Conservation (phyloP, 2,888 invertebrate species). For the Phengaris arion region DNA sequence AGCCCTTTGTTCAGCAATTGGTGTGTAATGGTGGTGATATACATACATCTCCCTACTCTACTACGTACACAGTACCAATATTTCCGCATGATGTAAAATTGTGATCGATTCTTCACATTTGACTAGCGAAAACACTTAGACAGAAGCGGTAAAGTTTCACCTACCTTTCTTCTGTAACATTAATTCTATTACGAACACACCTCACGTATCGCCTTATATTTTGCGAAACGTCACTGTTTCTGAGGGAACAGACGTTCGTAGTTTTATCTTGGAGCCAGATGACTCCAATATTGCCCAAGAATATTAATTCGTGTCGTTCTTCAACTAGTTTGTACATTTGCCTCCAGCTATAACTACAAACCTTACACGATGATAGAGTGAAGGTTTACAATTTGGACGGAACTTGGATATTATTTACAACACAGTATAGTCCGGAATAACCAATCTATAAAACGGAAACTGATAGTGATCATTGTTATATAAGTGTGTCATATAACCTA, state of each 20-base stretch:
- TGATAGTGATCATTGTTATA: too few relatives aligned
- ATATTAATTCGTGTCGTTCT: slow-evolving; percentile 3
- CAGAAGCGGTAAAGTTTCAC: neutral
- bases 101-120: neutral
- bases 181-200: slow-evolving; percentile 14
- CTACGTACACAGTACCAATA: neutral
- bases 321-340: slow-evolving; percentile 20
- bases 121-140: neutral
- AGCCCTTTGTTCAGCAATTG: neutral
- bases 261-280: slow-evolving; percentile 13
- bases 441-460: neutral
- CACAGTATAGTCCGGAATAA: neutral
- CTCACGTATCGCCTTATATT: slow-evolving; percentile 26
- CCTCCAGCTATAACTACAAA: slow-evolving; percentile 1
- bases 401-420: neutral
- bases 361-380: slow-evolving; percentile 1
- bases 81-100: neutral
- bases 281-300: slow-evolving; percentile 1
- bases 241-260: slow-evolving; percentile 6
- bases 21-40: neutral
- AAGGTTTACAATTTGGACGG: neutral
- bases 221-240: slow-evolving; percentile 1
- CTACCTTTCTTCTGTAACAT: slow-evolving; percentile 2
- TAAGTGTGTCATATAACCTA: too few relatives aligned
- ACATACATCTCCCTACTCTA: too few relatives aligned